A percentile compares a stretch with the other conserved stretches of the same genome.
Evolutionary conservation across 2,888 invertebrate species (phyloP).

Genomic region (Pycnomerus fuliginosus): DNA sequence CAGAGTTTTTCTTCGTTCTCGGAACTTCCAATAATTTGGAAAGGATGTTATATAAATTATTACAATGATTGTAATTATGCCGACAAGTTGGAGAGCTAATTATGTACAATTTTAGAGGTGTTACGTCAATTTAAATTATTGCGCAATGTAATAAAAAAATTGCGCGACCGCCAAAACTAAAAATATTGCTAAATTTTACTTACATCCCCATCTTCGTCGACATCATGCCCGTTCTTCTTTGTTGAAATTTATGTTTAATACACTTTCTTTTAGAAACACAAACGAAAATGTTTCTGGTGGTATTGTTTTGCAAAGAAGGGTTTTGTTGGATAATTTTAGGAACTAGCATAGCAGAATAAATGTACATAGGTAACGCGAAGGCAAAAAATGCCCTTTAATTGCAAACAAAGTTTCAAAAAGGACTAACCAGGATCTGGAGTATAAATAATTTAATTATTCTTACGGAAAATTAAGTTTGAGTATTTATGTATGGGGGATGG

Average conservation of each 20-base stretch:
- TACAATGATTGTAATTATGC: conserved; percentile 2
- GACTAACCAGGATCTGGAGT: no score
- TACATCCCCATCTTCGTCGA: conserved; percentile 12
- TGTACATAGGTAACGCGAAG: no score
- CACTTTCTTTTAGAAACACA: conserved; percentile 22
- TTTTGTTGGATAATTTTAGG: conserved; percentile 7
- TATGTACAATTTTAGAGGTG: no score
- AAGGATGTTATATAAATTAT: conserved; percentile 11
- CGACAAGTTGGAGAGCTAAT: no score
- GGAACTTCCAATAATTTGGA: conserved; percentile 4
- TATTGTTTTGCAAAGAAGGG: neutral
- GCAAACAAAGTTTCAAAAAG: no score
- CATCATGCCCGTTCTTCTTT: conserved; percentile 9
- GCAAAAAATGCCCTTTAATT: no score
- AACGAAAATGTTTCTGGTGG: conserved; percentile 6
- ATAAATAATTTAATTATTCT: no score
- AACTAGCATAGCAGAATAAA: conserved; percentile 11
- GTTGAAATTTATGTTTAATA: conserved; percentile 3
- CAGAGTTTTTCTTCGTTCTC: conserved; percentile 9
- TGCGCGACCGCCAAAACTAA: neutral
- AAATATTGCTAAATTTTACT: conserved; percentile 8
- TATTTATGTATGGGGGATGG: neutral
- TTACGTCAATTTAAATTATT: conserved; percentile 2
- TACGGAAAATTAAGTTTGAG: neutral
- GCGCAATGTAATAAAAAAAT: conserved; percentile 1